These are phyloP conservation scores for Bombus soroeensis DNA, from an alignment of 1,140 invertebrate genomes.

Conservation along the genomic window DNA sequence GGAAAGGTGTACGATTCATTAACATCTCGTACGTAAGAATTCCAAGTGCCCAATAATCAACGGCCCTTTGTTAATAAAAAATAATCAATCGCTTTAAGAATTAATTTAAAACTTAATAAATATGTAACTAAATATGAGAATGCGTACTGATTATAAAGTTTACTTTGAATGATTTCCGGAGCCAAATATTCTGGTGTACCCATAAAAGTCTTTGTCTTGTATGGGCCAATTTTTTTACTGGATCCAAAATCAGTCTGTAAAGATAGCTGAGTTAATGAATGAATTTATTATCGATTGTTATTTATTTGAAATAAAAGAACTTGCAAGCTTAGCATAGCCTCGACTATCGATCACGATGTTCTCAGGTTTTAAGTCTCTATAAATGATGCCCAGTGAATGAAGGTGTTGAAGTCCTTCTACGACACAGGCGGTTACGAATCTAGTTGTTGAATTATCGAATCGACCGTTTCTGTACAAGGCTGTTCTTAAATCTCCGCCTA, in stretches of 20 bases:
- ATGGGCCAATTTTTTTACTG: conserved; percentile 89
- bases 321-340: conserved; percentile 90
- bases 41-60: conserved; percentile 92
- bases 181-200: conserved; percentile 88
- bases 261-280: neutral
- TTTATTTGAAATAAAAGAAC: conserved; percentile 23
- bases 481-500: conserved; percentile 95
- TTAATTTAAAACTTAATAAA: neutral
- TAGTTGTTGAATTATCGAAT: conserved; percentile 89
- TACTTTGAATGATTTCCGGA: conserved; percentile 71
- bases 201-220: conserved; percentile 95
- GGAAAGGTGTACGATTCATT: conserved; percentile 89
- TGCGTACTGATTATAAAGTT: conserved; percentile 84
- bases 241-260: conserved; percentile 94
- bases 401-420: conserved; percentile 91
- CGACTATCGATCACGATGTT: conserved; percentile 89
- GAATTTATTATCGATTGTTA: neutral
- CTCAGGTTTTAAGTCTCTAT: conserved; percentile 91
- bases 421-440: conserved; percentile 90
- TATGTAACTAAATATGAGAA: neutral
- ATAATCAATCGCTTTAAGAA: conserved; percentile 63
- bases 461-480: conserved; percentile 88
- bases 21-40: conserved; percentile 92
- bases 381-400: conserved; percentile 89
- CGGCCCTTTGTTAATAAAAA: conserved; percentile 85